Evolutionary conservation across 2,113 vertebrate genomes (phyloP).

Genomic region (Orycteropus afer): DNA sequence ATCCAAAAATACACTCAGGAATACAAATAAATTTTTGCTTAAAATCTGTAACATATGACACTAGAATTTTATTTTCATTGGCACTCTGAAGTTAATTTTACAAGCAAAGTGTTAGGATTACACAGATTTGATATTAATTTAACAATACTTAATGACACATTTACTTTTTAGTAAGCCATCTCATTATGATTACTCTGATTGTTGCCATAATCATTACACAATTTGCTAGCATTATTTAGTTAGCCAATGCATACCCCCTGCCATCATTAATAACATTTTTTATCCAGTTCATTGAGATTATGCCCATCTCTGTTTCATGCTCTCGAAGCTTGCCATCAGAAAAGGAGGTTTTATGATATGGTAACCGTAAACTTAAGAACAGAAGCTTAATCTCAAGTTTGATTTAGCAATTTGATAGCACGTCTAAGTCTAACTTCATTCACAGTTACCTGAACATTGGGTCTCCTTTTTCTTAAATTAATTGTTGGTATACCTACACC

Average conservation of each 20-base stretch:
- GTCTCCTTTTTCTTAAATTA: conserved; percentile 90
- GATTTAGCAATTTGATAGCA: conserved; percentile 79
- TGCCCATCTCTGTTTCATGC: conserved; percentile 84
- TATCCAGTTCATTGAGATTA: conserved; percentile 76
- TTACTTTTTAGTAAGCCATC: conserved; percentile 11
- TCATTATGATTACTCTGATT: conserved; percentile 48
- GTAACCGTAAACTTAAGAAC: conserved; percentile 67
- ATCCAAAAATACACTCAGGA: background rate
- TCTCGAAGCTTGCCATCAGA: conserved; percentile 80
- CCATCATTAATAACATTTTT: conserved; percentile 74
- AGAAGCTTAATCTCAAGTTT: conserved; percentile 81
- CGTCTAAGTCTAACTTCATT: conserved; percentile 71
- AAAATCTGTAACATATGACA: background rate
- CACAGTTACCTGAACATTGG: conserved; percentile 88
- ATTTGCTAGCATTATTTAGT: conserved; percentile 78
- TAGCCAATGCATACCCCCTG: conserved; percentile 76
- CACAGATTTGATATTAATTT: conserved; percentile 8
- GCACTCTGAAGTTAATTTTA: conserved; percentile 29
- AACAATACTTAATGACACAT: background rate
- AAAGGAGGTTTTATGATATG: conserved; percentile 76
- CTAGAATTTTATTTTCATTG: conserved; percentile 15
- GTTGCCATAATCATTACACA: conserved; percentile 56
- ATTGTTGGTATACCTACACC: conserved; percentile 90
- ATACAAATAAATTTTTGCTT: background rate
- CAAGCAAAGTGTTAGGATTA: conserved; percentile 21